A percentile compares a stretch with the other conserved stretches of the same genome.
Conservation (phyloP, 2,888 invertebrate species). For the Leptothorax acervorum region DNA sequence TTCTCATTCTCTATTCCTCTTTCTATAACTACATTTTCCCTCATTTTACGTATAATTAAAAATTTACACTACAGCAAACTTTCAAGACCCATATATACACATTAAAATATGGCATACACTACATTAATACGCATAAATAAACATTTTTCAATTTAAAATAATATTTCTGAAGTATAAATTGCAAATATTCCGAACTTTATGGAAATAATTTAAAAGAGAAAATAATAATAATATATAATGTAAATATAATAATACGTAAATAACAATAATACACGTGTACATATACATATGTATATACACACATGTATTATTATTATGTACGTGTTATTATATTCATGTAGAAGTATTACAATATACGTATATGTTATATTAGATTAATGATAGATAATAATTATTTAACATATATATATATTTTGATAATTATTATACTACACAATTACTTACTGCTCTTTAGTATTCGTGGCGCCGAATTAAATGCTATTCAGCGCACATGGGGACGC, state of each 20-base stretch:
- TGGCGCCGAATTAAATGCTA: slow-evolving; percentile 18
- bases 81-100: background rate
- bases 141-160: background rate
- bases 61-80: background rate
- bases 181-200: background rate
- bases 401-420: background rate
- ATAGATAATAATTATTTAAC: background rate
- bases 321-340: too few species aligned
- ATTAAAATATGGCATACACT: background rate
- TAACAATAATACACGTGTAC: background rate
- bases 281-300: too few species aligned
- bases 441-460: slow-evolving; percentile 10
- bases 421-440: slow-evolving; percentile 8
- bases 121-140: background rate
- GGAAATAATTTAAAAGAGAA: background rate
- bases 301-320: too few species aligned
- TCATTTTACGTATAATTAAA: slow-evolving; percentile 11
- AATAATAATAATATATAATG: background rate
- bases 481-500: slow-evolving; percentile 22
- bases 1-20: background rate
- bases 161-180: background rate
- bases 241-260: too few species aligned
- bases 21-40: background rate
- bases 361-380: background rate
- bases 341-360: background rate